A percentile compares a stretch with the other conserved stretches of the same genome.
phyloP scores from a whole-genome alignment of 1,140 invertebrate genomes.

The Scaptomyza graminum region DNA sequence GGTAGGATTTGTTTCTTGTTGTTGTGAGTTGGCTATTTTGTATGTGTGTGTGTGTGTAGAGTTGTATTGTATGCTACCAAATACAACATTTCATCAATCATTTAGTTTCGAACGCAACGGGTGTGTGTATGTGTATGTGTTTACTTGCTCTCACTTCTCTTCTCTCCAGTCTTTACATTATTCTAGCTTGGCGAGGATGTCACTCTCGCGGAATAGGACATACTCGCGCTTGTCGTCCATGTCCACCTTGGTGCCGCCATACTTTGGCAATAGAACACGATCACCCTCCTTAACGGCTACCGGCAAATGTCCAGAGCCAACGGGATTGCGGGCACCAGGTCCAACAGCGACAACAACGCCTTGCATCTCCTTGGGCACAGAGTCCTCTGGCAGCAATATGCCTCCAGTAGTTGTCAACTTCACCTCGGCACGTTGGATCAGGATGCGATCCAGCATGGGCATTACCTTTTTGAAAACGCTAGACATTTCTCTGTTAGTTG shows the following conservation, averaged over 20 bases:
- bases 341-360: conserved; percentile 98
- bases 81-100: conserved; percentile 72
- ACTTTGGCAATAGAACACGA: conserved; percentile 97
- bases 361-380: conserved; percentile 95
- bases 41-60: not conserved
- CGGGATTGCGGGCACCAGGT: conserved; percentile 93
- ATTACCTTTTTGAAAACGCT: conserved; percentile 90
- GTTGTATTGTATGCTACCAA: conserved; percentile 55
- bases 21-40: not conserved
- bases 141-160: too few species aligned
- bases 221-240: conserved; percentile 94
- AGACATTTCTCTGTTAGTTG: conserved; percentile 39
- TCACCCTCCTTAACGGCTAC: conserved; percentile 95
- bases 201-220: conserved; percentile 96
- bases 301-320: conserved; percentile 93
- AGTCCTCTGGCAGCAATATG: conserved; percentile 98
- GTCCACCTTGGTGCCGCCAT: conserved; percentile 97
- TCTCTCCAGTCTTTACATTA: too few species aligned
- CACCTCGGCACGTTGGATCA: conserved; percentile 96
- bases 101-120: conserved; percentile 74
- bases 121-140: not conserved
- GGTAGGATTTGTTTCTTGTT: not conserved
- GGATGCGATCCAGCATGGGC: conserved; percentile 97
- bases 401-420: conserved; percentile 98
- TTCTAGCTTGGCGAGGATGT: conserved; percentile 97